phyloP scores from a whole-genome alignment of 2,797 vertebrate genomes.

The Dermochelys coriacea region DNA sequence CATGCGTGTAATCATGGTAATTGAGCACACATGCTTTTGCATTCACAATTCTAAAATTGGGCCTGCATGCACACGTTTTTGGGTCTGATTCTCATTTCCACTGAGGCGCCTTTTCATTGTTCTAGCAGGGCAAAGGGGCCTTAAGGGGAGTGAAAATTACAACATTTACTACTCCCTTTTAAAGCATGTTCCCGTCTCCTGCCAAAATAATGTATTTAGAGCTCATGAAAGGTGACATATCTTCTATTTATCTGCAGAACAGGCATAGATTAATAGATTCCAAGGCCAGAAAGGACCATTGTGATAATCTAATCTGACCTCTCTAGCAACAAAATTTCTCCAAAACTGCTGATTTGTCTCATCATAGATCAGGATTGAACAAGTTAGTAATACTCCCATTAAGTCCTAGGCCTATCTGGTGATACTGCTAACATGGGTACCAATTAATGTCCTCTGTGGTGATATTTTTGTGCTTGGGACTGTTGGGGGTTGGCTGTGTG shows the following conservation, averaged over 20 bases:
- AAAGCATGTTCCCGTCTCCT: not conserved
- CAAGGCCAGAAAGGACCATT: not conserved
- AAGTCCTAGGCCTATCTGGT: not conserved
- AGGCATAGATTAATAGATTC: not conserved
- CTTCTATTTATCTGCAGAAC: not conserved
- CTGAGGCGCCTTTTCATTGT: not conserved
- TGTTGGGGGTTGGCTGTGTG: not conserved
- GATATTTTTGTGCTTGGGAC: not conserved
- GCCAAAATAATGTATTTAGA: not conserved
- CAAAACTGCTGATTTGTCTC: not conserved
- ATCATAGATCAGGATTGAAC: not conserved
- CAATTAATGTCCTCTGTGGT: not conserved
- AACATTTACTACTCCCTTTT: not conserved
- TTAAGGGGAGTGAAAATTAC: not conserved
- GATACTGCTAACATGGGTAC: too few relatives aligned
- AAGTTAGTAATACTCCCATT: not conserved
- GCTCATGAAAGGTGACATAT: not conserved
- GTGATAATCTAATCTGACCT: not conserved
- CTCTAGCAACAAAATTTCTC: not conserved
- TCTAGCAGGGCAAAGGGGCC: not conserved
- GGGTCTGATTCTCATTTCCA: not conserved
- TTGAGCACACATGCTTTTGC: not conserved
- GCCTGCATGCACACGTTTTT: not conserved
- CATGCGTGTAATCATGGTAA: accelerated
- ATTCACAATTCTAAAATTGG: not conserved